Base-by-base conservation (phyloP, 2,113 vertebrate species). In the Callaeas wilsoni region DNA sequence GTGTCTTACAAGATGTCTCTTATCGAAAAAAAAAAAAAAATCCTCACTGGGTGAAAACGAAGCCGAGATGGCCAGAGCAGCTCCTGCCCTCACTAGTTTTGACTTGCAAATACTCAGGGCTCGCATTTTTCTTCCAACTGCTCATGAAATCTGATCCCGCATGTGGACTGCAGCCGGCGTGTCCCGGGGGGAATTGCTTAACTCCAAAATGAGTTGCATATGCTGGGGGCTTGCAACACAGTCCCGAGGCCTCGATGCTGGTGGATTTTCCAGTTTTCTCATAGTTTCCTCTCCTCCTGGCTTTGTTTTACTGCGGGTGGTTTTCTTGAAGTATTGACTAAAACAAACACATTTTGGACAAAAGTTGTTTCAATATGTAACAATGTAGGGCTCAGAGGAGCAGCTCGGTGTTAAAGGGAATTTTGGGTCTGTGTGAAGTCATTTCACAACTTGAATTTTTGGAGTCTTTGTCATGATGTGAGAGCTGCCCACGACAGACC, bases 171-270 rank as follows among this genome's bases (percentile, higher is more conserved):
- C 97, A 98, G 97, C 95, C 97, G 74, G 17, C 37, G 90, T 93
- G 94, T 97, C 97, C 97, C 37, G 79, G 96, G 97, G 98, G 94
- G 97, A 98, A 97, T 98, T 98, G 98, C 97, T 97, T 97, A 96
- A 97, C 97, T 95, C 97, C 97, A 91, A 98, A 98, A 98, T 98
- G 97, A 98, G 97, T 98, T 98, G 95, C 98, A 98, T 96, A 98
- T 98, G 98, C 65, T 81, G 81, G 87, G 62, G 97, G 86, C 96
- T 98, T 96, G 92, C 87, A 98, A 95, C 94, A 93, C 26, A 90
- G 90, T 96, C 97, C 96, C 44, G 89, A 83, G 97, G 96, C 97
- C 41, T 75, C 57, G 64, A 78, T 92, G 65, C 96, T 96, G 96
- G 92, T 97, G 95, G 95, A 97, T 94, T 97, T 98, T 98, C 97